Conservation (phyloP, 2,113 vertebrate species). For the Thomomys bottae region DNA sequence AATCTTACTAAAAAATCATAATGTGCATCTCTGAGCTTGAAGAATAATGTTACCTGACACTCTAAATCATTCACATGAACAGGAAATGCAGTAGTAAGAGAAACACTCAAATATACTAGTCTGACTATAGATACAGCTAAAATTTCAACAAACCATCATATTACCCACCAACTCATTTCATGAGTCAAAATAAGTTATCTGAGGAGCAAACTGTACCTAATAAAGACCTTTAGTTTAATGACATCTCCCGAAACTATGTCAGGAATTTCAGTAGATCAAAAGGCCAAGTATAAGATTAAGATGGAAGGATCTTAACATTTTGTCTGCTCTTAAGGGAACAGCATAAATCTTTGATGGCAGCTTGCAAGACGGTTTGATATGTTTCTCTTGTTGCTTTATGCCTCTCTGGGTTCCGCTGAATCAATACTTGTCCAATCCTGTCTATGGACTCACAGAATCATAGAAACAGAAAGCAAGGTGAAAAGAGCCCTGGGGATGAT, state of each 20-base stretch:
- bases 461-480: constrained; percentile 11
- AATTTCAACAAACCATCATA: not conserved
- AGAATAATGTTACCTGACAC: not conserved
- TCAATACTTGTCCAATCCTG: constrained; percentile 58
- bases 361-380: constrained; percentile 33
- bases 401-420: constrained; percentile 41
- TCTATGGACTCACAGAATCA: constrained; percentile 54
- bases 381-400: constrained; percentile 47
- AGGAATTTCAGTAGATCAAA: constrained; percentile 20
- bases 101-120: not conserved
- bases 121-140: not conserved
- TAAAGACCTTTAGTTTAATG: constrained; percentile 12
- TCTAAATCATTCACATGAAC: not conserved
- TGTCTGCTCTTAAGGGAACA: constrained; percentile 11
- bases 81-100: not conserved
- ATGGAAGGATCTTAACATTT: constrained; percentile 18
- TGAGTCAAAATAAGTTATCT: not conserved
- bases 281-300: constrained; percentile 38
- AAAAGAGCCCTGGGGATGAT: not conserved
- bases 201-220: not conserved
- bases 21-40: not conserved
- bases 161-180: not conserved
- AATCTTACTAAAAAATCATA: not conserved
- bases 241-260: constrained; percentile 14
- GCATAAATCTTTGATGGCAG: constrained; percentile 59